Conservation (phyloP, 2,888 invertebrate species). For the Bugula neritina region DNA sequence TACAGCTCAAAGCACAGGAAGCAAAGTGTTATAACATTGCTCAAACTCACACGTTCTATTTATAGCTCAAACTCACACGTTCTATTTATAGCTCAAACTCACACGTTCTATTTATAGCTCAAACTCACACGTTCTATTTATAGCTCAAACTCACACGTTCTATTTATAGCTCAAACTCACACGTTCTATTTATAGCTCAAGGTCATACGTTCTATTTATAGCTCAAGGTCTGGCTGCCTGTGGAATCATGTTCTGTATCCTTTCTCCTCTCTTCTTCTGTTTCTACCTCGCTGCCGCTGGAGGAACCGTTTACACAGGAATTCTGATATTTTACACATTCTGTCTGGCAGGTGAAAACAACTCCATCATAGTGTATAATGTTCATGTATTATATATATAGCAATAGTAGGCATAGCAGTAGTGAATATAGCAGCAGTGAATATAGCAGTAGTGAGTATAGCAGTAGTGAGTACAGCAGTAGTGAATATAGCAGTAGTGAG, state of each 20-base stretch:
- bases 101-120: too few species aligned
- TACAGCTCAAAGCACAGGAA: too few species aligned
- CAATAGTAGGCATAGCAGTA: not conserved
- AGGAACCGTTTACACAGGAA: not conserved
- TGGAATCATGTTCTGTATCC: not conserved
- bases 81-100: too few species aligned
- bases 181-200: too few species aligned
- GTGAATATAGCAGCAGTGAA: not conserved
- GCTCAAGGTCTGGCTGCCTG: not conserved
- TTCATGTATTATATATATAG: too few species aligned
- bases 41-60: too few species aligned
- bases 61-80: too few species aligned
- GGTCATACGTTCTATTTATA: not conserved
- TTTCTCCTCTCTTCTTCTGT: not conserved
- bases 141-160: too few species aligned
- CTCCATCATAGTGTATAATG: too few species aligned
- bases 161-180: too few species aligned
- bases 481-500: not conserved
- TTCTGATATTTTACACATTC: not conserved
- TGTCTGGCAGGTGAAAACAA: slow-evolving; percentile 4
- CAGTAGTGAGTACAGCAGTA: not conserved
- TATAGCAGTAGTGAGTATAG: not conserved
- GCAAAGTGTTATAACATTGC: too few species aligned
- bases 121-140: too few species aligned
- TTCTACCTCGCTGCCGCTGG: not conserved